A percentile compares a stretch with the other conserved stretches of the same genome.
These are phyloP conservation scores for Pseudobourletiella spinata DNA, from an alignment of 1,140 invertebrate genomes.

Conservation along the genomic window DNA sequence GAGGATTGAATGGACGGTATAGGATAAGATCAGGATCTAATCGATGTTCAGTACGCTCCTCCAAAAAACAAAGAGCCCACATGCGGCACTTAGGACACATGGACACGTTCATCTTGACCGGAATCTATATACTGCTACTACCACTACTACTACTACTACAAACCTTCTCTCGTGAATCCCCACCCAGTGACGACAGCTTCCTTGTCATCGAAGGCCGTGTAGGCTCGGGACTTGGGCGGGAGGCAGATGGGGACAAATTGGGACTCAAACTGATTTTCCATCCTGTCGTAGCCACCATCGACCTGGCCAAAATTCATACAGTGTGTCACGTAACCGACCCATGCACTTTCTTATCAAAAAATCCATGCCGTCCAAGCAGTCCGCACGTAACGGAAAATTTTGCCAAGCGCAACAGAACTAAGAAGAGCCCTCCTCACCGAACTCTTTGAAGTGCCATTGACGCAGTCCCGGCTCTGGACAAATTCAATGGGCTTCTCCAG, in stretches of 20 bases:
- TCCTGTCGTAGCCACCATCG: neutral
- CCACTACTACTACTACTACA: neutral
- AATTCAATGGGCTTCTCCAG: conserved; percentile 17
- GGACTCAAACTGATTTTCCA: conserved; percentile 1
- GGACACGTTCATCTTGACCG: no score
- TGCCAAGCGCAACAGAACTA: neutral
- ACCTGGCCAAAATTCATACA: no score
- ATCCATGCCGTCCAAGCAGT: no score
- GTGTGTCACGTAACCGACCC: neutral
- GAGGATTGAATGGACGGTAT: no score
- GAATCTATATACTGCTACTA: neutral
- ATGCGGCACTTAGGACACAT: no score
- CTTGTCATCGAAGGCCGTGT: conserved; percentile 14
- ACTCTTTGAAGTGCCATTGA: neutral
- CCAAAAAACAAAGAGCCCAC: no score
- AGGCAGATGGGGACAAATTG: conserved; percentile 28
- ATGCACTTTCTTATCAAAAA: neutral
- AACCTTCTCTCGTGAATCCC: conserved; percentile 30
- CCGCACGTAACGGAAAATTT: no score
- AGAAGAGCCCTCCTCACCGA: neutral
- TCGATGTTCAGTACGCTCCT: no score
- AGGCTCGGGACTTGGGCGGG: neutral
- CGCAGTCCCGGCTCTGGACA: neutral
- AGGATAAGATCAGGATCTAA: no score
- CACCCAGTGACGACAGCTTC: conserved; percentile 29